Evolutionary conservation across 2,113 vertebrate species (phyloP).

Genomic region (Pseudonaja textilis): DNA sequence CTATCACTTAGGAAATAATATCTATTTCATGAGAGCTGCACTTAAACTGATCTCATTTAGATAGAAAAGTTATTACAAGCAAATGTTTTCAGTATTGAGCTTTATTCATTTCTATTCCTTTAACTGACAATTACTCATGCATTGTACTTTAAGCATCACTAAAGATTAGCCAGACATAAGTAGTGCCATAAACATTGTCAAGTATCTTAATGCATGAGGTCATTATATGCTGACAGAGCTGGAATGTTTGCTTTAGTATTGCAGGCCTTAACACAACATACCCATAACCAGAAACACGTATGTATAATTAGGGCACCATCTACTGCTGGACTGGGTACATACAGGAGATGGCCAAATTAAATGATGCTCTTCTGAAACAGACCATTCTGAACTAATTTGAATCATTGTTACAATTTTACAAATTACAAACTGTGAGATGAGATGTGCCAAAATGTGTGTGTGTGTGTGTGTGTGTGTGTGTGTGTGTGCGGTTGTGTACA

Average conservation of each 20-base stretch:
- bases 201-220: not conserved
- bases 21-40: not conserved
- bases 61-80: not conserved
- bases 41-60: not conserved
- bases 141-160: not conserved
- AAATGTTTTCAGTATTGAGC: slow-evolving; percentile 1
- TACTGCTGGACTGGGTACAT: not conserved
- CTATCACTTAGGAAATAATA: not conserved
- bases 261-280: not conserved
- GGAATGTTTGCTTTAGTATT: not conserved
- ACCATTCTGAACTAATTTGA: not conserved
- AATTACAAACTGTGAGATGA: not conserved
- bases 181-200: not conserved
- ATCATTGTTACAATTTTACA: not conserved
- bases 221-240: not conserved
- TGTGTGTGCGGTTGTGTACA: not conserved
- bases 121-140: not conserved
- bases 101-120: not conserved
- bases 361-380: not conserved
- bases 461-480: not conserved
- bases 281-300: not conserved
- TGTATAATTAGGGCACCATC: not conserved
- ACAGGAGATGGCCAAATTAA: not conserved
- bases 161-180: not conserved
- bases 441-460: not conserved